Base-by-base conservation (phyloP, 2,888 invertebrate genomes). In the Ophion slaviceki region DNA sequence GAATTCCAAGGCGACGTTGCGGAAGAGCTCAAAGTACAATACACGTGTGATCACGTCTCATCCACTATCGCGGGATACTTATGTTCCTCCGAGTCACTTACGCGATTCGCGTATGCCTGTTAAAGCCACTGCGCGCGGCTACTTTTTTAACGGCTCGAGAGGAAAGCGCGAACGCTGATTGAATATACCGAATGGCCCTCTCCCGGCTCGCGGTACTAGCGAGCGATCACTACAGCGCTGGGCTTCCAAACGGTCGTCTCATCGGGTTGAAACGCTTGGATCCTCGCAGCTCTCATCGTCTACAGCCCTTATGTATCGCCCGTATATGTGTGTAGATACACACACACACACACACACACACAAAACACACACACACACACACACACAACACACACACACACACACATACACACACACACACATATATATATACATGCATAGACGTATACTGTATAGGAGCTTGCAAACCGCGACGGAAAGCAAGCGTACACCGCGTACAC, bases 391-490 rank as follows among this genome's bases (percentile, higher is more conserved):
- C 36, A 61, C 28, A 57, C 53, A 57, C 17, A 40, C 8, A 7
- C 8, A 40, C 8, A 40, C 2, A 40, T 59, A 74, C 32, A 53
- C 57, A 53, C 2, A 14, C 5, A 36, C 5, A 36, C 5, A 6
- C 5, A 7, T 7, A 40, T 40, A 28, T 80, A 47, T 71, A 66
- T 80, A 61, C 20, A 61, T 40, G 20, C 20, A 74, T 57, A 57
- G 57, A 57, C 7, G 28, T 71, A 36, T 72, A 1, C 40, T 40
- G 8, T 40, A 40, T 40, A 82, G 87, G 84, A 88, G 87, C 88
- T 89, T 88, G 88, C 82, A 88, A 87, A 86, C 90, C 90, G 89
- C 81, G 89, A 91, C 91, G 91, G 90, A 91, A 91, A 91, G 90
- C 89, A 82, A 84, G 82, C 87, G 75, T 75, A 81, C 78, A 86